These are phyloP conservation scores for Dendronephthya gigantea DNA, from an alignment of 64 coral and sea anemone genomes.

Conservation along the genomic window DNA sequence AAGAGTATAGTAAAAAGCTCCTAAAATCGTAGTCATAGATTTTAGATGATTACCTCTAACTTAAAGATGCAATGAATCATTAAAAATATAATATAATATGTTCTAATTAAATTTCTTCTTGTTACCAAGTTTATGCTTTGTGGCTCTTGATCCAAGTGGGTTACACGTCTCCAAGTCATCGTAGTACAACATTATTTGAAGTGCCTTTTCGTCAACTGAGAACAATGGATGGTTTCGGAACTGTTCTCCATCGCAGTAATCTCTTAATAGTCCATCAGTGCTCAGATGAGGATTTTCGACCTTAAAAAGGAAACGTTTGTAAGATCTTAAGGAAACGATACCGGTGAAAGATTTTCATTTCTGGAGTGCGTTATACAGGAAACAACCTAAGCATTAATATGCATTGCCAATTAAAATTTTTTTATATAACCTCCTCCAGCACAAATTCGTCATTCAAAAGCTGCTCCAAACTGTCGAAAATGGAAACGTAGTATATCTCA, in stretches of 20 bases:
- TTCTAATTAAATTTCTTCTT: not conserved
- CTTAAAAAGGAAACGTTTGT: not conserved
- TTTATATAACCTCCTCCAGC: not conserved
- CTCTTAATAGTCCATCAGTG: not conserved
- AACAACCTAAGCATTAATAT: too few species aligned
- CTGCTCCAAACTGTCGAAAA: not conserved
- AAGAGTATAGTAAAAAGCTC: conserved; percentile 15
- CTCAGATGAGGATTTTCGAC: not conserved
- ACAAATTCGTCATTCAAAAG: not conserved
- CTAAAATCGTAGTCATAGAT: too few species aligned
- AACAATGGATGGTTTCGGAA: not conserved
- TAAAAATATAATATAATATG: not conserved
- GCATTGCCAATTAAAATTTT: too few species aligned
- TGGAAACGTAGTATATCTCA: not conserved
- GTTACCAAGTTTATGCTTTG: conserved; percentile 15
- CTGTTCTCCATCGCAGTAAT: not conserved
- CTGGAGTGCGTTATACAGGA: too few species aligned
- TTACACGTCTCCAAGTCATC: not conserved
- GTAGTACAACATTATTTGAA: not conserved
- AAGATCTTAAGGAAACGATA: not conserved
- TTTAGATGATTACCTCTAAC: too few species aligned
- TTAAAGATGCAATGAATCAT: not conserved
- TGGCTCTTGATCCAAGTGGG: not conserved
- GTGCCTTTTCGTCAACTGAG: not conserved
- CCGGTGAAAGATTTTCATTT: not conserved